Evolutionary conservation across 2,888 invertebrate genomes (phyloP), one percentile per base, ranked within the genome.

Genomic region (Iphiclides podalirius): DNA sequence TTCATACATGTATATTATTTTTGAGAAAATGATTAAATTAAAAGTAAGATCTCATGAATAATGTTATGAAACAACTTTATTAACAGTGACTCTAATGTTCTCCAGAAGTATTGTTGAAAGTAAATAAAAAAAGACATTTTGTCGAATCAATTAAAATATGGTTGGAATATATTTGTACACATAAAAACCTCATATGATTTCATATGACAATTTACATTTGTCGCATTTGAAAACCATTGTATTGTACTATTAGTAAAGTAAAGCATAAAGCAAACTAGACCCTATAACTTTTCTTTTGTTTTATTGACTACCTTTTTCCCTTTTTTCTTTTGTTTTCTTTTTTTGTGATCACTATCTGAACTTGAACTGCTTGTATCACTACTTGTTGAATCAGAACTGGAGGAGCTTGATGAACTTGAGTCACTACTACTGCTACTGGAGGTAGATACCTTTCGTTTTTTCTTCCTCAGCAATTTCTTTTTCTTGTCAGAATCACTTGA

Each of bases 401-500:
- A 77, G n/a, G 75, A 72, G 52, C 73, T 76, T 42, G 70, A 63
- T 28, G 77, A 70, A 63, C 49, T 50, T 16, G 49, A 44, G 23
- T 48, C 68, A 56, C 70, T 72, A 54, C 75, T 79, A 55, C 82
- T 82, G 44, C 72, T 76, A 51, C 77, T 83, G n/a, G 79, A 75
- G 17, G 79, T 68, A 15, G 80, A 80, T 56, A 67, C 62, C 49
- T 75, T 79, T 56, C 72, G 77, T 54, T 67, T 79, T 58, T 67
- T 77, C 45, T 63, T 67, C 56, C 58, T 65, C 15, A 63, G 45
- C 42, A 67, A 72, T 43, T n/a, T n/a, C n/a, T 67, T 84, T 57
- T 72, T 83, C 47, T 68, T 81, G 52, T 74, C 72, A 28, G 66
- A 67, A 26, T 79, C 81, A 64, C 80, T 82, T 9, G 84, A 81